A percentile compares a stretch with the other conserved stretches of the same genome.
phyloP scores from a whole-genome alignment of 37 sponge, comb jelly and placozoan genomes.

The Aplysina aerophoba region DNA sequence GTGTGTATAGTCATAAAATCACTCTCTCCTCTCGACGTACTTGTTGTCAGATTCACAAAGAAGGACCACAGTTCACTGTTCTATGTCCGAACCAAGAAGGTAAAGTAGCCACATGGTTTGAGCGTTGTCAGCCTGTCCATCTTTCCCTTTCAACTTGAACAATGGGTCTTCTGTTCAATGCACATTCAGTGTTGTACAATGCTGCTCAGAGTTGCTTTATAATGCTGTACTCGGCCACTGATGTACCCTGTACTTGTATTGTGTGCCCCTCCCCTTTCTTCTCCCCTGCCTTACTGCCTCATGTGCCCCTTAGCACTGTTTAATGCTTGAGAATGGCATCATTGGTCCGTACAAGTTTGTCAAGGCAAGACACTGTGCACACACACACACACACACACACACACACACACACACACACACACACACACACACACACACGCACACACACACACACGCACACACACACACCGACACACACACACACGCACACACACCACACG shows the following conservation, averaged over 20 bases:
- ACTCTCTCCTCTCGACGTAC: too few species aligned
- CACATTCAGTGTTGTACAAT: too few species aligned
- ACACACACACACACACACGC: conserved; percentile 2
- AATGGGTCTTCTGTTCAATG: conserved; percentile 23
- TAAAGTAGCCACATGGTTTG: too few species aligned
- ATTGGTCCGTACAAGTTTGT: conserved; percentile 79
- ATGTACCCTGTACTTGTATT: too few species aligned
- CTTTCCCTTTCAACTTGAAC: background rate
- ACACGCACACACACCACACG: background rate
- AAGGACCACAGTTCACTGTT: too few species aligned
- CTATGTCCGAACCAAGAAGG: too few species aligned
- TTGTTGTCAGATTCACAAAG: too few species aligned
- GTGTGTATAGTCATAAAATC: too few species aligned
- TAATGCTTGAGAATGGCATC: conserved; percentile 71
- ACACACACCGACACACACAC: conserved; percentile 1
- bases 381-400: background rate
- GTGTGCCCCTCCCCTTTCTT: background rate
- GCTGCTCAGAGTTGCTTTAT: too few species aligned
- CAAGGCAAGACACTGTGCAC: conserved; percentile 30
- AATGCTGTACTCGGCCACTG: too few species aligned
- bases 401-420: background rate
- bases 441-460: background rate
- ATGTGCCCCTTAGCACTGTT: conserved; percentile 30
- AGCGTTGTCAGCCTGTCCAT: too few species aligned
- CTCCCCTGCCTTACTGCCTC: background rate